phyloP scores from a whole-genome alignment of 1,140 invertebrate species.

The Dendrolimus kikuchii region DNA sequence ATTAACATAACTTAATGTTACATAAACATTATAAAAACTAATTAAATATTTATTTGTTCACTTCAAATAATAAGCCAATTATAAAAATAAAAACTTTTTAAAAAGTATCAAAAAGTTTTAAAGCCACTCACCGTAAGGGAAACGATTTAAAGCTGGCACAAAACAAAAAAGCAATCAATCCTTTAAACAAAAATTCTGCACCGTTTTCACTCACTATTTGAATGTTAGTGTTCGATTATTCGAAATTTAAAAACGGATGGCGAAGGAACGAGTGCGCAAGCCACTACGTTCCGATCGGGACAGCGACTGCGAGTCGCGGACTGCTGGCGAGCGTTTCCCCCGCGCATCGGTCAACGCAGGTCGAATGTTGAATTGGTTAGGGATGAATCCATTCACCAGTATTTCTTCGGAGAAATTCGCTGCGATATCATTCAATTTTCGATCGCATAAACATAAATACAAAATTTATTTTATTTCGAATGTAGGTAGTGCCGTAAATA shows the following conservation, averaged over 20 bases:
- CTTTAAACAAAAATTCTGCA: slow-evolving; percentile 29
- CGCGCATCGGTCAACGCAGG: slow-evolving; percentile 41
- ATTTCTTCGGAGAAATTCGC: too few relatives aligned
- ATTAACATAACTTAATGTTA: too few relatives aligned
- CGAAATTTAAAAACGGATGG: slow-evolving; percentile 28
- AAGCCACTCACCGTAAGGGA: slow-evolving; percentile 36
- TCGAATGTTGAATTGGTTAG: slow-evolving; percentile 11
- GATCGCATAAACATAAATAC: too few relatives aligned
- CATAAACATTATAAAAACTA: too few relatives aligned
- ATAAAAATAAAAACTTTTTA: not conserved
- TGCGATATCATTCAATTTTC: too few relatives aligned
- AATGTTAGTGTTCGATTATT: slow-evolving; percentile 15
- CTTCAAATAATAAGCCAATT: not conserved
- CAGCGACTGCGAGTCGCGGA: slow-evolving; percentile 37
- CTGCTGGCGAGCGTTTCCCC: slow-evolving; percentile 29
- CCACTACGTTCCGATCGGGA: slow-evolving; percentile 40
- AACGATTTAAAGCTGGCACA: slow-evolving; percentile 24
- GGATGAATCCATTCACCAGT: too few relatives aligned
- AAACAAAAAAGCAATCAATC: slow-evolving; percentile 37
- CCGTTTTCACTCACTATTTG: slow-evolving; percentile 31
- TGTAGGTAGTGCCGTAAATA: too few relatives aligned
- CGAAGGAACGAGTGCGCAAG: slow-evolving; percentile 18
- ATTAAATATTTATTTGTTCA: too few relatives aligned
- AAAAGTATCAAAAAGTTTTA: slow-evolving; percentile 8
- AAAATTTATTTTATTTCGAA: too few relatives aligned